Conservation (phyloP, 2,888 invertebrate genomes). For the Coelopa pilipes region DNA sequence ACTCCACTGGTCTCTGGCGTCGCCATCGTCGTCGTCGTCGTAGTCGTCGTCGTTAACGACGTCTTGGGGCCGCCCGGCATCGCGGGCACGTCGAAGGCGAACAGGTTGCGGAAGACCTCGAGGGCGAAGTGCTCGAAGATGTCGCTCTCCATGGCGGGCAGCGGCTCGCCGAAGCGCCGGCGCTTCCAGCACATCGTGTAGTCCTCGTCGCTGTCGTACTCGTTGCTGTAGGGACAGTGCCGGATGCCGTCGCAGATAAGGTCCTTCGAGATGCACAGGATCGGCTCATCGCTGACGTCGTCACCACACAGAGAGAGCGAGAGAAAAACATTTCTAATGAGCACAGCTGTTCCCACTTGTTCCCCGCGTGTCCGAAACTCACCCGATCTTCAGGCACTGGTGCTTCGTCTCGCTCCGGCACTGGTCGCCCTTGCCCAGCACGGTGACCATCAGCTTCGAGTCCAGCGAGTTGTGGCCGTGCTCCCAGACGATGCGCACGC, state of each 20-base stretch:
- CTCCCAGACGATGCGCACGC: conserved; percentile 70
- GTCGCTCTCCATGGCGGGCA: conserved; percentile 58
- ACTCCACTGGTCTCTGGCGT: not conserved
- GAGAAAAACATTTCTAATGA: not conserved
- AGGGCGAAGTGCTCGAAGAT: conserved; percentile 64
- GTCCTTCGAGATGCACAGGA: conserved; percentile 74
- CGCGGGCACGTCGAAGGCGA: conserved; percentile 59
- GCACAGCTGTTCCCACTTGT: too few relatives aligned
- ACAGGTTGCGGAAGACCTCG: conserved; percentile 64
- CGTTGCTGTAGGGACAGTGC: conserved; percentile 75
- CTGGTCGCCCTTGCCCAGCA: conserved; percentile 63
- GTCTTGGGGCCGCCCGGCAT: conserved; percentile 41
- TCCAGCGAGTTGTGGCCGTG: conserved; percentile 58
- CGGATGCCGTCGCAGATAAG: conserved; percentile 75
- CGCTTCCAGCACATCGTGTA: conserved; percentile 62
- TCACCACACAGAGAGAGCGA: not conserved
- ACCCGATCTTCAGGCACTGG: conserved; percentile 65
- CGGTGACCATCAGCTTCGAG: conserved; percentile 64
- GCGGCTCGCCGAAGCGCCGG: conserved; percentile 55
- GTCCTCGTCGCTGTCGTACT: conserved; percentile 69
- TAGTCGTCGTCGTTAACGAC: conserved; percentile 24
- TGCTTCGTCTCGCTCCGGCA: conserved; percentile 60
- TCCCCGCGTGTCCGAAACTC: too few relatives aligned
- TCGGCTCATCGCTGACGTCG: conserved; percentile 59
- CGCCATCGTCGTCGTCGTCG: conserved; percentile 19